Evolutionary conservation across 1,140 invertebrate species (phyloP).

Genomic region (Phenacoccus solenopsis): DNA sequence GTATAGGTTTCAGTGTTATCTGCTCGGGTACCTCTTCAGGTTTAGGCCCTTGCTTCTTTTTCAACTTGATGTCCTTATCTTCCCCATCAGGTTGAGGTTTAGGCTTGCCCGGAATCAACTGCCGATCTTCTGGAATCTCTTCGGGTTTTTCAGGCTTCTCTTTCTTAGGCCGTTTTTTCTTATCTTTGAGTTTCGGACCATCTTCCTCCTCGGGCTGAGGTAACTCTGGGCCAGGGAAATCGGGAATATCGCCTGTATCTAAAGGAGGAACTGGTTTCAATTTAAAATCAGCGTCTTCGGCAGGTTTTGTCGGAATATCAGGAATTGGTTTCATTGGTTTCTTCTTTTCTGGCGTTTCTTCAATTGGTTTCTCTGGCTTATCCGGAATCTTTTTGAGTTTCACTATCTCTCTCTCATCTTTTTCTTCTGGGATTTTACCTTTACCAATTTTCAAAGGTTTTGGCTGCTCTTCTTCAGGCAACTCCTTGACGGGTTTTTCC

Average conservation of each 20-base stretch:
- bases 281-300: slow-evolving; percentile 25
- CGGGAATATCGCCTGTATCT: slow-evolving; percentile 26
- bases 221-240: slow-evolving; percentile 23
- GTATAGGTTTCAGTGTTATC: slow-evolving; percentile 20
- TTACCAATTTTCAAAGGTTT: slow-evolving; percentile 27
- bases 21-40: slow-evolving; percentile 24
- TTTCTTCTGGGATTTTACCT: slow-evolving; percentile 27
- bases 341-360: slow-evolving; percentile 28
- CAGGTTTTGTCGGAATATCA: slow-evolving; percentile 28
- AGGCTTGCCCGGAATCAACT: slow-evolving; percentile 33
- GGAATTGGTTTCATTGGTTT: slow-evolving; percentile 26
- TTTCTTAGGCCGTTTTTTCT: slow-evolving; percentile 30
- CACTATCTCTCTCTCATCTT: slow-evolving; percentile 26
- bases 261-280: slow-evolving; percentile 27
- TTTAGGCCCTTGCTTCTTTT: slow-evolving; percentile 17
- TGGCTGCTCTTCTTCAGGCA: slow-evolving; percentile 19
- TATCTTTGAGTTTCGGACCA: slow-evolving; percentile 25
- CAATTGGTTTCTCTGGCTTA: slow-evolving; percentile 24
- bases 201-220: slow-evolving; percentile 23
- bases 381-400: slow-evolving; percentile 27
- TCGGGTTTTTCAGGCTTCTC: slow-evolving; percentile 22
- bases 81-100: slow-evolving; percentile 32
- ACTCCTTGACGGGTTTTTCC: slow-evolving; percentile 19
- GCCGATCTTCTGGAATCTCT: slow-evolving; percentile 33
- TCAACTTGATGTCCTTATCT: slow-evolving; percentile 23